Evolutionary conservation across 2,113 vertebrate genomes (phyloP).

Genomic region (Phyllostomus discolor): DNA sequence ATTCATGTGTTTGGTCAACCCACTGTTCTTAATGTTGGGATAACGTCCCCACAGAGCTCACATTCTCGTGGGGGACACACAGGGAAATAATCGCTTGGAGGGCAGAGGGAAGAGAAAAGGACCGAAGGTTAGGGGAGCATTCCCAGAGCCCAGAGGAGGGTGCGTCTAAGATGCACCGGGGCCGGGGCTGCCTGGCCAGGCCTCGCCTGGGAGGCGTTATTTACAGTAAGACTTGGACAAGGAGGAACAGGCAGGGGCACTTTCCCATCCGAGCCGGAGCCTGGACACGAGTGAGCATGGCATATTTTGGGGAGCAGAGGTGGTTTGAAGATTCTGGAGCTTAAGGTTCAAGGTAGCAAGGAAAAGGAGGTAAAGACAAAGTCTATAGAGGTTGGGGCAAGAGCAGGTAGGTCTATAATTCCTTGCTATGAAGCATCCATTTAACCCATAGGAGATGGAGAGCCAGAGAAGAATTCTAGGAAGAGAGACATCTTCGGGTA

Average conservation of each 20-base stretch:
- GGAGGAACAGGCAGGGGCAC: background rate
- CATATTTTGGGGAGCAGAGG: background rate
- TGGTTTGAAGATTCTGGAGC: background rate
- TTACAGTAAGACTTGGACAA: background rate
- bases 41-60: background rate
- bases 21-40: background rate
- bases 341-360: background rate
- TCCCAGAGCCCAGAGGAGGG: background rate
- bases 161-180: background rate
- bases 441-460: background rate
- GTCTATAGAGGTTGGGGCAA: background rate
- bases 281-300: too few relatives aligned
- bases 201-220: background rate
- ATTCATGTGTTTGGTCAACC: background rate
- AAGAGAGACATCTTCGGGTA: background rate
- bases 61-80: background rate
- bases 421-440: background rate
- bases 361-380: background rate
- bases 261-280: background rate
- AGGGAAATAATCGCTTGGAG: background rate
- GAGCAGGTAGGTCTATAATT: background rate
- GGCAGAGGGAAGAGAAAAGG: background rate
- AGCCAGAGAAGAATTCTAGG: background rate
- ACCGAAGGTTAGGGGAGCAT: background rate
- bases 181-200: background rate